Evolutionary conservation across 2,797 vertebrate genomes (phyloP).

Genomic region (Siniperca undulata): DNA sequence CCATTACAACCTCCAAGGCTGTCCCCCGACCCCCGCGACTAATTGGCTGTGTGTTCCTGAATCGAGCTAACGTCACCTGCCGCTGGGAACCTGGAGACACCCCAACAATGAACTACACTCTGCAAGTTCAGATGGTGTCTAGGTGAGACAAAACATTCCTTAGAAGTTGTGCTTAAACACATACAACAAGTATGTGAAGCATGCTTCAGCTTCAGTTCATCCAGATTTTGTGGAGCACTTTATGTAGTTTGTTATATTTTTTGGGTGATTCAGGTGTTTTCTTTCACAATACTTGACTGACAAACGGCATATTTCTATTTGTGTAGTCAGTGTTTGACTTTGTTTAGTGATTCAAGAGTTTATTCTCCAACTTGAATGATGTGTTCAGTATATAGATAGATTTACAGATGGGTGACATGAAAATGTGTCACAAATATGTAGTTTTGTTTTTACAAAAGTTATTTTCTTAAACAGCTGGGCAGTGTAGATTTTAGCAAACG

Average conservation of each 20-base stretch:
- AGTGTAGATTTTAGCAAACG: not conserved
- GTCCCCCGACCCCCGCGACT: conserved; percentile 35
- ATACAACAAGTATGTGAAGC: not conserved
- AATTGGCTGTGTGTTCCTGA: conserved; percentile 69
- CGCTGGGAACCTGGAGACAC: conserved; percentile 66
- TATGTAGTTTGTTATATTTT: not conserved
- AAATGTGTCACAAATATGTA: not conserved
- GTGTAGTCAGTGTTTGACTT: not conserved
- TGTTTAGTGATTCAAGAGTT: not conserved
- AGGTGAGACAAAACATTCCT: conserved; percentile 30
- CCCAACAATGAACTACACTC: conserved; percentile 55
- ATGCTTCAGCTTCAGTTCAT: not conserved
- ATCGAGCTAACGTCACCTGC: conserved; percentile 75
- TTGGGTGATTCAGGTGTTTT: not conserved
- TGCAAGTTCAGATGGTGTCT: conserved; percentile 62
- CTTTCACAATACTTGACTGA: not conserved
- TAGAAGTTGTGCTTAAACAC: not conserved
- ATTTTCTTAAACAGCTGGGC: not conserved
- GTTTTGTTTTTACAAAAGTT: not conserved
- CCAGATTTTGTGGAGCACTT: not conserved
- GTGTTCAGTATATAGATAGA: not conserved
- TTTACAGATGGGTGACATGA: not conserved
- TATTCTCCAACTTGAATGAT: not conserved
- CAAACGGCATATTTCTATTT: not conserved
- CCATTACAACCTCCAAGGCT: conserved; percentile 5